Evolutionary conservation across 2,113 vertebrate species (phyloP).

Genomic region (Rutilus rutilus): DNA sequence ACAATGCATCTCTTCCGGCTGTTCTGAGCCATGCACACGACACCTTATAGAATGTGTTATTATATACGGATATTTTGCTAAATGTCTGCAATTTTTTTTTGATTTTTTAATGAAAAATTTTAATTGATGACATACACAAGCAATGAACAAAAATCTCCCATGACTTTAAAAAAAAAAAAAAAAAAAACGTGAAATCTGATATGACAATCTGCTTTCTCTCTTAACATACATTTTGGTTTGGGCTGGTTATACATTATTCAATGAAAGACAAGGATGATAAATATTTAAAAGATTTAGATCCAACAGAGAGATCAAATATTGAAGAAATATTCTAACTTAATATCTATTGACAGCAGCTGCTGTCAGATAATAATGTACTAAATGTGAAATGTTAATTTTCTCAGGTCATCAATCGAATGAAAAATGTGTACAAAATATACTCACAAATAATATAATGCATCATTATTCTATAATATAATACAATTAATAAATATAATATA

Average conservation of each 20-base stretch:
- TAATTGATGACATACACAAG: neutral
- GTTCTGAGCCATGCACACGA: neutral
- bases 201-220: neutral
- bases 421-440: neutral
- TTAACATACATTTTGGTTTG: conserved; percentile 49
- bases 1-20: conserved; percentile 1
- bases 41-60: neutral
- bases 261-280: conserved; percentile 58
- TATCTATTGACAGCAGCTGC: neutral
- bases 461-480: too few relatives aligned
- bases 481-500: too few relatives aligned
- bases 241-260: conserved; percentile 62
- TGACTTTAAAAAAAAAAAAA: neutral
- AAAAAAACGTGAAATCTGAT: conserved; percentile 37
- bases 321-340: neutral
- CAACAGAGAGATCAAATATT: neutral
- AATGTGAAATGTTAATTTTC: too few relatives aligned
- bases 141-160: neutral
- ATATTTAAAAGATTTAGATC: neutral
- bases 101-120: too few relatives aligned
- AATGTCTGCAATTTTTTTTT: neutral
- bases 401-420: too few relatives aligned
- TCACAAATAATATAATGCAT: neutral
- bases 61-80: neutral
- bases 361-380: neutral